Evolutionary conservation across 1,140 invertebrate genomes (phyloP), one percentile per base, ranked within the genome.

Genomic region (Drosophila hydei): DNA sequence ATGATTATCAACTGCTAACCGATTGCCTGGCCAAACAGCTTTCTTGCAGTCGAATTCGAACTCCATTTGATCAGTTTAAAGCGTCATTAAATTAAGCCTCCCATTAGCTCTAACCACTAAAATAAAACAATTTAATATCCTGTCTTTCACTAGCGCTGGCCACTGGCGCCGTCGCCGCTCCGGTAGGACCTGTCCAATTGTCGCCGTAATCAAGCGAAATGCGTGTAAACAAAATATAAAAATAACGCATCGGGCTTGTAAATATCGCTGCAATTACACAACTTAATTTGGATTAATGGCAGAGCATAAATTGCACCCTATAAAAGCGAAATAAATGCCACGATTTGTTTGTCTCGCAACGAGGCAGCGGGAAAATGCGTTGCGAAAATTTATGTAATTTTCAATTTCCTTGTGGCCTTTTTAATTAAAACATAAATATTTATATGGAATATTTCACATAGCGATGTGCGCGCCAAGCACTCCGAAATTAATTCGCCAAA

Each of bases 401-500:
- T 43, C 81, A 74, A 80, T 87, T 87, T 87, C 81, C 81, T 88
- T 87, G 81, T 87, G 81, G 83, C 63, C 83, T 88, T 88, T 87
- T 87, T 87, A 87, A 87, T 87, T 87, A 87, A 87, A 87, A 87
- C 81, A 87, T 87, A 87, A 87, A 87, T 87, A 87, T 87, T 81
- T 88, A 87, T 87, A 88, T 78, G 83, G 81, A 87, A 81, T 85
- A 85, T 87, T 87, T 87, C 65, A 80, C 70, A 80, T 64, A 21
- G 48, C 27, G 27, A 61, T 45, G 21, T 30, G 36, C 36, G 54
- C 48, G 61, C 48, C 71, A 21, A 42, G 30, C 40, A 16, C 67
- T 70, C 52, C 52, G 71, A 81, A 88, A 87, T 87, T 88, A 87
- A 87, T 87, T 87, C 83, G 76, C 62, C 81, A 88, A 87, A 87